Conservation (phyloP, 2,797 vertebrate genomes). For the Pachyuromys duprasi region DNA sequence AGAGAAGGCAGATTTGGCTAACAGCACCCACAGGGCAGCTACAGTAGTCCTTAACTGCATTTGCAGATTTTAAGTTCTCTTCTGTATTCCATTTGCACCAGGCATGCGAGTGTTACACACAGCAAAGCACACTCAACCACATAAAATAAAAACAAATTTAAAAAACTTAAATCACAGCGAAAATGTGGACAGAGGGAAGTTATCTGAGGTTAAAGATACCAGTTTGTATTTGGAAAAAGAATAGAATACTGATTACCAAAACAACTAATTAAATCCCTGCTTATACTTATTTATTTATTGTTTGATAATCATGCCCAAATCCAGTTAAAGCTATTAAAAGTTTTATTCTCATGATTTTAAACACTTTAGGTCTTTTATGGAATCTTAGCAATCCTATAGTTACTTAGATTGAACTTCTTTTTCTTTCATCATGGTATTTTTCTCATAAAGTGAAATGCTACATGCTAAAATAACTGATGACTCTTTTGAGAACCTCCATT, state of each 20-base stretch:
- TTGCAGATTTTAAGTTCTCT: background rate
- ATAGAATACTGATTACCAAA: background rate
- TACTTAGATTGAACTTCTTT: background rate
- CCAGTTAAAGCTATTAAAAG: background rate
- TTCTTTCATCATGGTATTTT: background rate
- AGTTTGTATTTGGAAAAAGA: background rate
- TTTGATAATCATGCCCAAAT: background rate
- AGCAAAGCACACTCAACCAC: background rate
- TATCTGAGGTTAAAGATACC: background rate
- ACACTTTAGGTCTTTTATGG: background rate
- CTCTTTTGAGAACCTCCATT: background rate
- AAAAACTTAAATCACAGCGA: background rate
- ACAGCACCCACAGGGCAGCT: background rate
- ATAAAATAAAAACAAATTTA: background rate
- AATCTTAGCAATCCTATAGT: background rate
- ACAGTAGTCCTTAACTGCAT: too few species aligned
- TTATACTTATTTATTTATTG: background rate
- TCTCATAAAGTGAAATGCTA: background rate
- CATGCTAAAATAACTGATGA: background rate
- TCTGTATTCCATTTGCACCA: background rate
- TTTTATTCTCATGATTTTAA: background rate
- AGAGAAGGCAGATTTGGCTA: background rate
- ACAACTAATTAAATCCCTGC: background rate
- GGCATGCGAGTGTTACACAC: background rate
- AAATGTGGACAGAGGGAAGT: background rate